Evolutionary conservation across 2,113 vertebrate genomes (phyloP).

Genomic region (Syngnathus floridae): DNA sequence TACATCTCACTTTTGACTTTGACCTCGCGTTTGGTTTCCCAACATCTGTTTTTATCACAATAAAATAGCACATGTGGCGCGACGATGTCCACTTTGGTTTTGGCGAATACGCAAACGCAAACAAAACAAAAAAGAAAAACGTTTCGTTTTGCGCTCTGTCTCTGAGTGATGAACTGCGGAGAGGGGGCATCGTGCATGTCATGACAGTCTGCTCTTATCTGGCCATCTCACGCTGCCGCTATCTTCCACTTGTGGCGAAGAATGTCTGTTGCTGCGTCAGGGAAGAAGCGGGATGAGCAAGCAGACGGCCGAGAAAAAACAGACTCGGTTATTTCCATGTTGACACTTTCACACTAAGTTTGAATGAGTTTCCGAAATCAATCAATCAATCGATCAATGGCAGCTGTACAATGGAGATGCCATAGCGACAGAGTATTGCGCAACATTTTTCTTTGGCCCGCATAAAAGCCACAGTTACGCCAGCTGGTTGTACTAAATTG

Average conservation of each 20-base stretch:
- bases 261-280: conserved; percentile 54
- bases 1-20: conserved; percentile 12
- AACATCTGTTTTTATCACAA: conserved; percentile 9
- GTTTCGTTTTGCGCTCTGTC: not conserved
- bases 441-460: not conserved
- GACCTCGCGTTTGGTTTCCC: conserved; percentile 18
- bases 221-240: conserved; percentile 39
- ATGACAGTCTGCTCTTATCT: conserved; percentile 58
- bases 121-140: not conserved
- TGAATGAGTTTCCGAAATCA: not conserved
- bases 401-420: not conserved
- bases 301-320: conserved; percentile 22
- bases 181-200: conserved; percentile 49
- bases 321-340: not conserved
- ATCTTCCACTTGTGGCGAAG: conserved; percentile 46
- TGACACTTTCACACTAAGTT: not conserved
- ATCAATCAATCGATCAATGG: not conserved
- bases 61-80: not conserved
- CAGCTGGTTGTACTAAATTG: conserved; percentile 6
- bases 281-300: conserved; percentile 20
- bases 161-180: not conserved
- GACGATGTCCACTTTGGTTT: not conserved
- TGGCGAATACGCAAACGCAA: not conserved
- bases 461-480: not conserved
- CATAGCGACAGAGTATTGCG: not conserved